Percentiles rank a stretch among this genome's conserved stretches.
Conservation (phyloP, 2,797 vertebrate genomes). For the Microchirus variegatus region DNA sequence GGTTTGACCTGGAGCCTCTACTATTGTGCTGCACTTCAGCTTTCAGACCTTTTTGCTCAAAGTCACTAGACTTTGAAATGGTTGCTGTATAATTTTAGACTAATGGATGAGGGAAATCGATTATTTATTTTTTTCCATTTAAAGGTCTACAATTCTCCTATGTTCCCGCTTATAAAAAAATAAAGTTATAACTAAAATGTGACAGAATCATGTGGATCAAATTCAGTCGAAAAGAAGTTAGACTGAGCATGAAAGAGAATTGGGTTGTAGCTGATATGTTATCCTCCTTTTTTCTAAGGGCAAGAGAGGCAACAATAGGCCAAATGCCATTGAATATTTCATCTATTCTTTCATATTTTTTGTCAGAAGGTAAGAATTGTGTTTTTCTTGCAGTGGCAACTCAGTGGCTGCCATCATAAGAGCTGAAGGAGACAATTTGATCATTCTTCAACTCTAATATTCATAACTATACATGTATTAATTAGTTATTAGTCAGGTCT, state of each 20-base stretch:
- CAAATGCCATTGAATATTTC: conserved; percentile 43
- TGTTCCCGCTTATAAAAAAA: not conserved
- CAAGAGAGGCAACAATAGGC: conserved; percentile 24
- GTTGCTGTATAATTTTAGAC: conserved; percentile 22
- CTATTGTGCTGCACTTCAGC: conserved; percentile 1
- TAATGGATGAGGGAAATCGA: conserved; percentile 27
- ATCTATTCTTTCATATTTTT: conserved; percentile 27
- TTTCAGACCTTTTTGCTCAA: conserved; percentile 18
- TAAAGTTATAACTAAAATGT: conserved; percentile 22
- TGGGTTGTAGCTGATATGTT: conserved; percentile 36
- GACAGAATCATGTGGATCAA: conserved; percentile 31
- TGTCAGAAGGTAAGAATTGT: conserved; percentile 18
- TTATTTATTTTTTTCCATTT: conserved; percentile 30
- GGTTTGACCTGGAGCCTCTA: conserved; percentile 10
- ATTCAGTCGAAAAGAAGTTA: conserved; percentile 18
- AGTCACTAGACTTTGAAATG: conserved; percentile 9
- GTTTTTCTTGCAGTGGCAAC: conserved; percentile 1
- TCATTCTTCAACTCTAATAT: too few species aligned
- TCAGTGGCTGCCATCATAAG: too few species aligned
- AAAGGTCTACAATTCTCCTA: conserved; percentile 21
- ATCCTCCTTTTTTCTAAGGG: conserved; percentile 45
- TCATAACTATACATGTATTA: too few species aligned
- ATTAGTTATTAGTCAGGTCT: too few species aligned
- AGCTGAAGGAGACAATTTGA: too few species aligned
- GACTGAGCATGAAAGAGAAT: conserved; percentile 40